Conservation (phyloP, 2,113 vertebrate species). For the Podocnemis expansa region DNA sequence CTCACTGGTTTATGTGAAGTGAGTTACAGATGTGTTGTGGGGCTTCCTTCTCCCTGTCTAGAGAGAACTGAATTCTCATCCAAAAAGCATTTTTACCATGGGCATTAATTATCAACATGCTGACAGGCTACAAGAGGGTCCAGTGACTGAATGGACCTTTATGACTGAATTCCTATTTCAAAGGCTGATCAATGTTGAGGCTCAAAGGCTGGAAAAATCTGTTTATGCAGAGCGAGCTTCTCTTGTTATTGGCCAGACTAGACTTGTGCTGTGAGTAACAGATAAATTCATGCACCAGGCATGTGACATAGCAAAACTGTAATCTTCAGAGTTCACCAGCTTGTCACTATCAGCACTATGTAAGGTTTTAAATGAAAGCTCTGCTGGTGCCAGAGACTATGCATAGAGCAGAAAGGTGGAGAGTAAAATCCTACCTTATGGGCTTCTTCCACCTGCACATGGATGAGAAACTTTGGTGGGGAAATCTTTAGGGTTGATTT, state of each 20-base stretch:
- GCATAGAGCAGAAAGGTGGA: background rate
- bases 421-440: background rate
- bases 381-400: background rate
- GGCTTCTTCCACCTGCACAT: background rate
- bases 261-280: background rate
- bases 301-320: background rate
- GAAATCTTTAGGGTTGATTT: background rate
- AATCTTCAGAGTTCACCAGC: background rate
- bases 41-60: background rate
- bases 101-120: background rate
- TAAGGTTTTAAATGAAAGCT: background rate
- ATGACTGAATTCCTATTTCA: background rate
- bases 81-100: background rate
- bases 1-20: no score
- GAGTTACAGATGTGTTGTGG: background rate
- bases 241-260: background rate
- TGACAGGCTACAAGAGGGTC: background rate
- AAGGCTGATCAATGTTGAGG: background rate
- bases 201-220: background rate
- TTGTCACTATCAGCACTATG: background rate
- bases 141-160: background rate
- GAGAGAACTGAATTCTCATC: no score
- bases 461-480: background rate
- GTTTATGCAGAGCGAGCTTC: background rate
- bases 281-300: background rate